phyloP scores from a whole-genome alignment of 2,113 vertebrate species.

The Grus americana region DNA sequence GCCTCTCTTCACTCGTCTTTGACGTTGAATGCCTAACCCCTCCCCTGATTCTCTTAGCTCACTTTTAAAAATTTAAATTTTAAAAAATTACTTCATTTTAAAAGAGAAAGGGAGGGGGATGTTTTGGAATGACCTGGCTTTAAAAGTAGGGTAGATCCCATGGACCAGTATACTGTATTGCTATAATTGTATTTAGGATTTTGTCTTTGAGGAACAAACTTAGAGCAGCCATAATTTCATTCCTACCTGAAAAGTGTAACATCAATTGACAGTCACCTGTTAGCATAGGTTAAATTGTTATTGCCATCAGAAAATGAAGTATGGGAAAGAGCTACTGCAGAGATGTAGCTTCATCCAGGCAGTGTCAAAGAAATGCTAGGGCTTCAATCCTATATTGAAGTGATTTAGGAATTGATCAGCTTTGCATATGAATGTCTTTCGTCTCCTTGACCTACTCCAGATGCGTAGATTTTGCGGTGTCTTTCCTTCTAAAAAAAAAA shows the following conservation, averaged over 20 bases:
- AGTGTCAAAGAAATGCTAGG: neutral
- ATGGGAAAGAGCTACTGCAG: neutral
- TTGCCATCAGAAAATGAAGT: neutral
- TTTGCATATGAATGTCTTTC: neutral
- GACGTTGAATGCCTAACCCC: neutral
- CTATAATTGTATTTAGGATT: neutral
- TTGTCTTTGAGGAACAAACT: neutral
- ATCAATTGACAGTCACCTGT: neutral
- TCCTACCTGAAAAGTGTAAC: neutral
- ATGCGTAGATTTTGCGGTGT: neutral
- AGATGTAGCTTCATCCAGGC: neutral
- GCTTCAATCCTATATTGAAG: neutral
- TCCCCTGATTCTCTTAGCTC: neutral
- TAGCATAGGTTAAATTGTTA: neutral
- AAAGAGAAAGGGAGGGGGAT: neutral
- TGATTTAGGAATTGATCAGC: neutral
- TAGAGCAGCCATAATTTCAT: neutral
- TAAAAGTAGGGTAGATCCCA: neutral
- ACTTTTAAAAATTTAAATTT: neutral
- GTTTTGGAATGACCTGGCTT: neutral
- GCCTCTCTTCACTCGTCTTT: neutral
- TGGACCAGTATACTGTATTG: neutral
- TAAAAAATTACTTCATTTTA: neutral
- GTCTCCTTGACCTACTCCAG: neutral
- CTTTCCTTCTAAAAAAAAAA: neutral